Evolutionary conservation across 2,888 invertebrate species (phyloP), one percentile per base, ranked within the genome.

Genomic region (Drosophila quinaria): DNA sequence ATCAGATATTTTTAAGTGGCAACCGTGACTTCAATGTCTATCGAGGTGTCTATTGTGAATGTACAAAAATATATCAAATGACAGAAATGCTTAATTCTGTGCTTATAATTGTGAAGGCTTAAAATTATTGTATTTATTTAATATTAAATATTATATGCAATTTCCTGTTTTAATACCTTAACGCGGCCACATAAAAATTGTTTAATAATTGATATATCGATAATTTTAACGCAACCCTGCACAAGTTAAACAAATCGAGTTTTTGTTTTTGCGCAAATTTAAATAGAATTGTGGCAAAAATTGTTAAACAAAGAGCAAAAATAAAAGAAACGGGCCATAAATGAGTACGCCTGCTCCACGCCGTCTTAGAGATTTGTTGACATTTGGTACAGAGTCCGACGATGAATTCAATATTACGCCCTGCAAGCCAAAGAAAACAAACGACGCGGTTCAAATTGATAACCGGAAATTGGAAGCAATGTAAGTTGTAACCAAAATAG

Each of bases 281-380:
- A 71, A 71, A 71, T 55, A 25, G 11, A 60, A 55, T 56, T 60
- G 35, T 15, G 25, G 17, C 13, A 15, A 11, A 11, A 54, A 31
- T 54, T 67, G 33, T 55, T 46, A 31, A 31, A 31, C n/a, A 52
- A 29, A 15, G 2, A n/a, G 1, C 22, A 39, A 15, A 19, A 56
- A 50, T 29, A 15, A 46, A 59, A 51, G 39, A 25, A 3, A 52
- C 6, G 13, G 29, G 17, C 59, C 69, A 64, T 69, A 74, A 54
- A 91, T 91, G 90, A 80, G 79, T 52, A 87, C 89, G 58, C 79
- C 88, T 52, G 85, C 83, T 64, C 93, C 93, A 22, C 90, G 90
- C 19, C 87, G 91, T 66, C 87, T 91, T 11, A 91, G 89, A 71
- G 92, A 93, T 51, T 74, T 93, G 49, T 89, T 91, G 11, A 89